A percentile compares a stretch with the other conserved stretches of the same genome.
These are phyloP conservation scores for Ophioninae sp. DNA, from an alignment of 2,888 invertebrate species.

Conservation along the genomic window DNA sequence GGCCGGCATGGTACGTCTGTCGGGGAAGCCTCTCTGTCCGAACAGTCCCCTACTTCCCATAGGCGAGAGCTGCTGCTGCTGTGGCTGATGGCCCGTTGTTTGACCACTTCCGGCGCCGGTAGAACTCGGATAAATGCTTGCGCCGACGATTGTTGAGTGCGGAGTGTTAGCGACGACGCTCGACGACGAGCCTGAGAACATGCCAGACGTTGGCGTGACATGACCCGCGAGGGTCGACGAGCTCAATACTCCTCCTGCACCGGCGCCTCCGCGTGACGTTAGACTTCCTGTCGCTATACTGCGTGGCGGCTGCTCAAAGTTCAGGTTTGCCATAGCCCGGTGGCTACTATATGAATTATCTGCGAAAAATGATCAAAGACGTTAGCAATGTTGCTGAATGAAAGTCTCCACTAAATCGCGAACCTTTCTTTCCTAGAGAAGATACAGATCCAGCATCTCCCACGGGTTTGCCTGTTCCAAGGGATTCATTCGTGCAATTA, in stretches of 20 bases:
- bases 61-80: conserved; percentile 83
- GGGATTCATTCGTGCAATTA: background rate
- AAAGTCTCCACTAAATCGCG: background rate
- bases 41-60: conserved; percentile 86
- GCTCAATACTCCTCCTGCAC: conserved; percentile 85
- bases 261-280: conserved; percentile 85
- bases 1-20: conserved; percentile 87
- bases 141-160: conserved; percentile 78
- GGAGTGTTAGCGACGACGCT: conserved; percentile 77
- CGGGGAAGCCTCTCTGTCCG: conserved; percentile 91
- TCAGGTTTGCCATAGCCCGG: conserved; percentile 96
- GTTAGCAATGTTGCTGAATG: background rate
- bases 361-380: conserved; percentile 46
- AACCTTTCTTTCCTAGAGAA: background rate
- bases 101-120: conserved; percentile 78
- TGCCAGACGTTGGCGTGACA: conserved; percentile 88
- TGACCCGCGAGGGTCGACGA: conserved; percentile 87
- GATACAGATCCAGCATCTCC: background rate
- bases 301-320: conserved; percentile 94
- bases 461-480: too few relatives aligned
- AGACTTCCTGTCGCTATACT: conserved; percentile 92
- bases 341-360: conserved; percentile 75
- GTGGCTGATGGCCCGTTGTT: conserved; percentile 79
- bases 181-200: conserved; percentile 83
- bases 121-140: conserved; percentile 78